These are phyloP conservation scores for Athripsodes cinereus DNA, from an alignment of 2,888 invertebrate species.

Conservation along the genomic window DNA sequence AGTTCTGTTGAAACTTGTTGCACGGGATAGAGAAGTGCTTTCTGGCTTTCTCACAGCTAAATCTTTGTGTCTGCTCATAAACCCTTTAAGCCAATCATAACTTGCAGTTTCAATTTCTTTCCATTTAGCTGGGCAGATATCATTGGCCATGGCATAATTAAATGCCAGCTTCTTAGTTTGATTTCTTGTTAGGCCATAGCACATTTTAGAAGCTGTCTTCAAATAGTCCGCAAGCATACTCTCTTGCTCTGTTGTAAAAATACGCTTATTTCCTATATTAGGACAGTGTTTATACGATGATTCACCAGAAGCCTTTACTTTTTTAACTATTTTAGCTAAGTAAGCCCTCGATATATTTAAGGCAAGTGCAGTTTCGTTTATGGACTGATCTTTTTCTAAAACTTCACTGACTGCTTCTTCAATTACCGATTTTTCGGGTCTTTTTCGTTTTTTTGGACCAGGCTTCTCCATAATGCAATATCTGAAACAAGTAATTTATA, in stretches of 20 bases:
- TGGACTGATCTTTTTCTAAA: constrained; percentile 15
- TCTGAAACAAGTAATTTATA: constrained; percentile 8
- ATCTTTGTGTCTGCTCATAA: constrained; percentile 2
- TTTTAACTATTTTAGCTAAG: constrained; percentile 24
- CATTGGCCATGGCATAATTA: constrained; percentile 25
- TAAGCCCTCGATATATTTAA: constrained; percentile 25
- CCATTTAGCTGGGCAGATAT: constrained; percentile 16
- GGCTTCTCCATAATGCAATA: constrained; percentile 12
- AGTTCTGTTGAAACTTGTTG: constrained; percentile 5
- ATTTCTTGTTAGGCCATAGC: constrained; percentile 25
- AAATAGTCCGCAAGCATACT: constrained; percentile 24
- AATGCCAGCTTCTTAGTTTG: constrained; percentile 26
- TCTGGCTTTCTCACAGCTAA: constrained; percentile 1
- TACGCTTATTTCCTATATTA: constrained; percentile 26
- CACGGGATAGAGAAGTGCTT: not conserved
- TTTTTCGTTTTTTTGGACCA: constrained; percentile 7
- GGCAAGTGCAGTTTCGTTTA: constrained; percentile 17
- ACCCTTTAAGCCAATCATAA: not conserved
- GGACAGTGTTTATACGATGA: constrained; percentile 13
- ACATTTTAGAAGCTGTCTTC: constrained; percentile 27
- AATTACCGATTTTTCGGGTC: constrained; percentile 14
- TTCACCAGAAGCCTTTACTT: constrained; percentile 20
- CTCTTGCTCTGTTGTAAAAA: constrained; percentile 26
- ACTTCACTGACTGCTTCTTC: constrained; percentile 17
- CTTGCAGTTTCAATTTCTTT: not conserved